Evolutionary conservation across 2,888 invertebrate genomes (phyloP).

Genomic region (Pristionchus arcanus): DNA sequence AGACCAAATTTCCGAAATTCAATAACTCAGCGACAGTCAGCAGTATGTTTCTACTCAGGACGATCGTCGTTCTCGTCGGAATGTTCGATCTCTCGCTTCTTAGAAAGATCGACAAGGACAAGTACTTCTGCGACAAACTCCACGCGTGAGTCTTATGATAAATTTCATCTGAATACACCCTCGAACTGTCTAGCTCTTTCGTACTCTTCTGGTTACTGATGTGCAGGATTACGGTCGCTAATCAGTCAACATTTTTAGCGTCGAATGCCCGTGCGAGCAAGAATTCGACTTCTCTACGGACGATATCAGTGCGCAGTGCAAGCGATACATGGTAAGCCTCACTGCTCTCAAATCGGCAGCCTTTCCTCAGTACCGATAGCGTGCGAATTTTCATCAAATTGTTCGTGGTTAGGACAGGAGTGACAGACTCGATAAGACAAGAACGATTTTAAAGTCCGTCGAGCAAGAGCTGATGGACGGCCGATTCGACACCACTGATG

Average conservation of each 20-base stretch:
- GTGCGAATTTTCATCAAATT: background rate
- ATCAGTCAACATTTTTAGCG: too few species aligned
- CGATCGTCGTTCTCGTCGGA: slow-evolving; percentile 71
- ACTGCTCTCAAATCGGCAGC: too few species aligned
- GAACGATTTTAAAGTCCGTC: background rate
- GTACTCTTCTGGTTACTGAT: too few species aligned
- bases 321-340: slow-evolving; percentile 67
- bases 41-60: slow-evolving; percentile 56
- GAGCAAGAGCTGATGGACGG: slow-evolving; percentile 43
- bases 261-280: slow-evolving; percentile 71
- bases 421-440: background rate
- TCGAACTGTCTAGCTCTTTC: too few species aligned
- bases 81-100: slow-evolving; percentile 74
- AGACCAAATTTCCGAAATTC: too few species aligned
- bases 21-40: too few species aligned
- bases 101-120: slow-evolving; percentile 67
- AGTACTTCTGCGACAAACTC: slow-evolving; percentile 71
- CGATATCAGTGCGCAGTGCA: slow-evolving; percentile 65
- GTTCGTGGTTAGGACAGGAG: background rate
- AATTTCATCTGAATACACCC: too few species aligned
- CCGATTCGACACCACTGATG: slow-evolving; percentile 67
- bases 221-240: too few species aligned
- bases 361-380: too few species aligned
- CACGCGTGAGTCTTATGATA: slow-evolving; percentile 59
- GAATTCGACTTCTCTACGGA: slow-evolving; percentile 65